A percentile compares a stretch with the other conserved stretches of the same genome.
Conservation (phyloP, 2,113 vertebrate species). For the Helogale parvula region DNA sequence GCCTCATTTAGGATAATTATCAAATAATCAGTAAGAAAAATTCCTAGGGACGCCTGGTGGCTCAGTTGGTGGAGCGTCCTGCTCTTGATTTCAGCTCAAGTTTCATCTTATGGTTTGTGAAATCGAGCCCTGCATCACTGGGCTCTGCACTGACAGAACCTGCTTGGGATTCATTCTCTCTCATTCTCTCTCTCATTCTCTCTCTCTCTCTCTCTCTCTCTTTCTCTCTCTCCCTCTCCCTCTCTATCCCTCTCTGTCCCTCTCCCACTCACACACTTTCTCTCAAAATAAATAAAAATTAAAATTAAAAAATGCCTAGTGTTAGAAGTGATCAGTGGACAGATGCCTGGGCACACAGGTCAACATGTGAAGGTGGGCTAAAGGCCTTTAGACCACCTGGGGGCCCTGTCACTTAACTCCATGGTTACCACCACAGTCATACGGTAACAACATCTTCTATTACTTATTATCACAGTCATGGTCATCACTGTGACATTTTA, state of each 20-base stretch:
- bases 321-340: not conserved
- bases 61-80: too few relatives aligned
- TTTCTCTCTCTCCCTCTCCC: accelerated
- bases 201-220: too few relatives aligned
- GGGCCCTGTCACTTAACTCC: not conserved
- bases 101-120: too few relatives aligned
- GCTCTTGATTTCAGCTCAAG: too few relatives aligned
- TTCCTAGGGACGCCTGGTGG: not conserved
- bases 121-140: too few relatives aligned
- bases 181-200: too few relatives aligned
- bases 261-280: too few relatives aligned
- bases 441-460: not conserved
- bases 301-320: not conserved
- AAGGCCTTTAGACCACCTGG: not conserved
- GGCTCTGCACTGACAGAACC: too few relatives aligned
- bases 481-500: not conserved
- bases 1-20: not conserved
- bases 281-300: too few relatives aligned
- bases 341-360: not conserved
- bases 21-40: constrained; percentile 31
- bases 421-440: not conserved
- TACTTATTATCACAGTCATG: not conserved
- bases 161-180: too few relatives aligned
- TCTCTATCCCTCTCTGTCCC: too few relatives aligned
- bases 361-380: not conserved